Evolutionary conservation across 2,113 vertebrate genomes (phyloP).

Genomic region (Halichoeres trimaculatus): DNA sequence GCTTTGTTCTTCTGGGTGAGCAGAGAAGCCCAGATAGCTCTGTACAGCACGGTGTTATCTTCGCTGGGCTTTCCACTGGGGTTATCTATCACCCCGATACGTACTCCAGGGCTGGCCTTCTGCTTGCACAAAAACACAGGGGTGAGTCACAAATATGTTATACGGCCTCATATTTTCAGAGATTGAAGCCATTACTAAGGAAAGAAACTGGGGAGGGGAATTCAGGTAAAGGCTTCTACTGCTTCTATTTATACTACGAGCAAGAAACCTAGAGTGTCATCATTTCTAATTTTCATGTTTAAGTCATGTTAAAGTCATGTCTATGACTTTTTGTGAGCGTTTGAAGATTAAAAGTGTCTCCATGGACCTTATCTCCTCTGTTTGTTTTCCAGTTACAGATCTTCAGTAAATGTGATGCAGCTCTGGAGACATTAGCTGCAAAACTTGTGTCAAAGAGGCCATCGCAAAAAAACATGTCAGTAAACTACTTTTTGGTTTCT

Average conservation of each 20-base stretch:
- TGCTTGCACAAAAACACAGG: slow-evolving; percentile 63
- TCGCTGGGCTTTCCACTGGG: slow-evolving; percentile 88
- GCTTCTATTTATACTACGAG: background rate
- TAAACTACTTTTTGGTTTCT: background rate
- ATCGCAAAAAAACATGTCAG: slow-evolving; percentile 10
- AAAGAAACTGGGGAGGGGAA: slow-evolving; percentile 3
- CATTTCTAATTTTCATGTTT: too few relatives aligned
- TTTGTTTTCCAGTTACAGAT: background rate
- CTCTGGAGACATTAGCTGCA: background rate
- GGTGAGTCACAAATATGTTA: slow-evolving; percentile 42
- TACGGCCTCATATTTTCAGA: slow-evolving; percentile 42
- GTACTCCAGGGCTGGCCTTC: slow-evolving; percentile 87
- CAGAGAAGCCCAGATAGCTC: slow-evolving; percentile 91
- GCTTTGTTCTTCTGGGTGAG: slow-evolving; percentile 89
- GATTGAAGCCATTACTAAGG: slow-evolving; percentile 25
- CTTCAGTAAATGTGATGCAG: too few relatives aligned
- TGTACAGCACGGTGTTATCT: slow-evolving; percentile 89
- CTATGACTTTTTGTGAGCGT: background rate
- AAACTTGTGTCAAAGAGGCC: background rate
- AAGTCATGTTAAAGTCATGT: background rate
- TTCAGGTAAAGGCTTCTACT: slow-evolving; percentile 18
- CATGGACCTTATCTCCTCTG: background rate
- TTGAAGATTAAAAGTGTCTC: background rate
- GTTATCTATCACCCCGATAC: slow-evolving; percentile 92
- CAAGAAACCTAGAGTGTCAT: too few relatives aligned